These are phyloP conservation scores for Drosophila neutralis DNA, from an alignment of 2,888 invertebrate species.

Conservation along the genomic window DNA sequence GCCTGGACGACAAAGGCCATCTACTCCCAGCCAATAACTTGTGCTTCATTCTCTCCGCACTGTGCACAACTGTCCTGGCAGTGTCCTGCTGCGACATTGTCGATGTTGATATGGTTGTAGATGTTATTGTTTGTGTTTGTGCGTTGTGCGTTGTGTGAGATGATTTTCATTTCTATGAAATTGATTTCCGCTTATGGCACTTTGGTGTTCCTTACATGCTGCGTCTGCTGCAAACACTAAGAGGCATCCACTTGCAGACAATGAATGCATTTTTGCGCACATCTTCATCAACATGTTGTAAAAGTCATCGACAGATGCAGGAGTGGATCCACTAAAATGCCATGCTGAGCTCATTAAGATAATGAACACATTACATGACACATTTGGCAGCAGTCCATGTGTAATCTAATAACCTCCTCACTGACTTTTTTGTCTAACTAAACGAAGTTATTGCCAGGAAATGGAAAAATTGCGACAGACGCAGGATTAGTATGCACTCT, in stretches of 20 bases:
- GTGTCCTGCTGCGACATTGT: conserved; percentile 17
- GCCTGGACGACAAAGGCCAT: conserved; percentile 54
- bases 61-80: conserved; percentile 35
- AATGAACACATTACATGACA: conserved; percentile 16
- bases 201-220: conserved; percentile 70
- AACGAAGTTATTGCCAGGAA: neutral
- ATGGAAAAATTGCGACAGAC: neutral
- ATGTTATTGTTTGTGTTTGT: conserved; percentile 18
- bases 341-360: conserved; percentile 14
- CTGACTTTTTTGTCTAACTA: neutral
- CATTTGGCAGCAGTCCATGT: neutral
- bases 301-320: neutral
- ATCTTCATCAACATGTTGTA: conserved; percentile 13
- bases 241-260: conserved; percentile 3
- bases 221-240: conserved; percentile 31
- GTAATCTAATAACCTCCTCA: neutral
- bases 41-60: conserved; percentile 52
- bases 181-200: conserved; percentile 80
- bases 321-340: neutral
- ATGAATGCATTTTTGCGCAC: conserved; percentile 8
- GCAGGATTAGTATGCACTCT: neutral
- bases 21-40: conserved; percentile 69
- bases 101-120: conserved; percentile 1
- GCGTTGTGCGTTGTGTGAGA: conserved; percentile 30
- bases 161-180: conserved; percentile 68